A percentile compares a stretch with the other conserved stretches of the same genome.
phyloP scores from a whole-genome alignment of 1,140 invertebrate species.

The Tyrophagus putrescentiae region DNA sequence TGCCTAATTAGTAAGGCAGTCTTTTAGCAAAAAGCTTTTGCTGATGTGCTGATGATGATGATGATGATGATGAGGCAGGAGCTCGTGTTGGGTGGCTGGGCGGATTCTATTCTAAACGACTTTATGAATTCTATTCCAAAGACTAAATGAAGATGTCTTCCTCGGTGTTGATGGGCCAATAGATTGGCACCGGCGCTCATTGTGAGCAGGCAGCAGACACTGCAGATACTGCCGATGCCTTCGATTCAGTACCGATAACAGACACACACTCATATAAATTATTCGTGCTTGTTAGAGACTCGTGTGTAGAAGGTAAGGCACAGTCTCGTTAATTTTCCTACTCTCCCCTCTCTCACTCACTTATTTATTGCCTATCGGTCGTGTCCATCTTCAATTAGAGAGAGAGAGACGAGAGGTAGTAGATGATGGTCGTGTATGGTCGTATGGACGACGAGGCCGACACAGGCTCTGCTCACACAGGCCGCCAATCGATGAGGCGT shows the following conservation, averaged over 20 bases:
- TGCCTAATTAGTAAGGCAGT: too few species aligned
- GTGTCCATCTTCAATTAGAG: conserved; percentile 16
- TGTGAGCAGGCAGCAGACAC: too few species aligned
- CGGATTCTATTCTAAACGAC: neutral
- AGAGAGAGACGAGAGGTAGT: too few species aligned
- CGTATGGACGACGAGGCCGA: too few species aligned
- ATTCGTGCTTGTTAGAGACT: conserved; percentile 5
- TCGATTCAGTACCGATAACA: too few species aligned
- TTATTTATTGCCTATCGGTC: conserved; percentile 14
- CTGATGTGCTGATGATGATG: too few species aligned
- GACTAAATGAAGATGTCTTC: neutral
- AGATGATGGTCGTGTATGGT: conserved; percentile 6
- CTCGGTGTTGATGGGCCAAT: conserved; percentile 1
- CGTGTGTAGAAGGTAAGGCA: too few species aligned
- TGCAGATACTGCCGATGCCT: too few species aligned
- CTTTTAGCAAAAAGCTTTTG: too few species aligned
- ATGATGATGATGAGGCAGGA: too few species aligned
- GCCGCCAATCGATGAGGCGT: conserved; percentile 9
- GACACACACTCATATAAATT: conserved; percentile 4
- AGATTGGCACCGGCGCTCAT: too few species aligned
- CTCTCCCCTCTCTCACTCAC: too few species aligned
- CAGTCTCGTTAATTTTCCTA: conserved; percentile 6
- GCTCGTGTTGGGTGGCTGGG: conserved; percentile 3
- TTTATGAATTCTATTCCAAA: neutral
- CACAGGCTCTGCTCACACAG: neutral